Conservation (phyloP, 2,888 invertebrate genomes). For the Perizoma flavofasciatum region DNA sequence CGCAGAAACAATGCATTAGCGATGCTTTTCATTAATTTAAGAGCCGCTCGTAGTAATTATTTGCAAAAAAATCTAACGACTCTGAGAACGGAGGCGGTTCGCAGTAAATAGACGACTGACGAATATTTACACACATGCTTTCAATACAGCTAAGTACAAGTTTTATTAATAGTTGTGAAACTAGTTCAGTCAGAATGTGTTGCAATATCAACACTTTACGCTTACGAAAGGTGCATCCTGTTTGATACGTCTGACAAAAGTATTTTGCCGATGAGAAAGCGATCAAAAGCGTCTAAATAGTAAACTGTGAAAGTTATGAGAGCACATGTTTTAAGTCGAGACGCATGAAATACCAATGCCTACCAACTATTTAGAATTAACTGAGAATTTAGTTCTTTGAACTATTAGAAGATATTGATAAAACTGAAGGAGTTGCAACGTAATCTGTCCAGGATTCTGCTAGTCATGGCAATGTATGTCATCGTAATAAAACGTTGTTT, state of each 20-base stretch:
- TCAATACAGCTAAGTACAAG: slow-evolving; percentile 32
- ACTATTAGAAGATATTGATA: no score
- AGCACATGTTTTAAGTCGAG: slow-evolving; percentile 49
- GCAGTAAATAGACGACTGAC: slow-evolving; percentile 44
- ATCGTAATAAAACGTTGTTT: slow-evolving; percentile 7
- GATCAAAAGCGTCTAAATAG: slow-evolving; percentile 45
- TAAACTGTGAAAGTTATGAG: slow-evolving; percentile 55
- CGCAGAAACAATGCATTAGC: slow-evolving; percentile 72
- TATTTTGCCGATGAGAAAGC: slow-evolving; percentile 44
- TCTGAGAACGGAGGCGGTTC: slow-evolving; percentile 46
- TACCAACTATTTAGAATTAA: no score
- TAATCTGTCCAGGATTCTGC: background rate
- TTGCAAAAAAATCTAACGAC: slow-evolving; percentile 52
- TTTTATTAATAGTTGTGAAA: slow-evolving; percentile 46
- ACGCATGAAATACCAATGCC: slow-evolving; percentile 1
- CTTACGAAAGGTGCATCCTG: slow-evolving; percentile 48
- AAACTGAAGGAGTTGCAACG: no score
- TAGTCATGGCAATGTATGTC: slow-evolving; percentile 4
- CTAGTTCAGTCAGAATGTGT: slow-evolving; percentile 47
- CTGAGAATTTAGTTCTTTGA: no score
- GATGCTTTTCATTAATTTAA: slow-evolving; percentile 70
- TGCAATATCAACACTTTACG: slow-evolving; percentile 43
- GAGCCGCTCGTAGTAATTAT: slow-evolving; percentile 52
- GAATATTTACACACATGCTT: slow-evolving; percentile 49
- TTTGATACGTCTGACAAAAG: slow-evolving; percentile 39